Evolutionary conservation across 2,797 vertebrate species (phyloP), one percentile per base, ranked within the genome.

Genomic region (Brotula barbata): DNA sequence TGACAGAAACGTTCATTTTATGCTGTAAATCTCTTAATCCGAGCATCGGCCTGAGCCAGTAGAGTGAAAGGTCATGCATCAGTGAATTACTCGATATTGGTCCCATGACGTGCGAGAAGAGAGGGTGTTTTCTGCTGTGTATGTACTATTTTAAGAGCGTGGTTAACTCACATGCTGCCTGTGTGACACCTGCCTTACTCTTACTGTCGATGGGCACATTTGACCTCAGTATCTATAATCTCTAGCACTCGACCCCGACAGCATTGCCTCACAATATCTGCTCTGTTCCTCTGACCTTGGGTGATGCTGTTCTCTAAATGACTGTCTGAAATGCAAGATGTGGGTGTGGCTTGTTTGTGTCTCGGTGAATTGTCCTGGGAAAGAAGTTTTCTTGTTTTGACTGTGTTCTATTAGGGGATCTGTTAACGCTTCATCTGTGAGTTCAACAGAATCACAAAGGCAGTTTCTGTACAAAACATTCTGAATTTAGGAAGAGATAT

Each of bases 81-180:
- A 52, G 57, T 58, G 34, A 21, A 45, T 37, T 50, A 31, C 36
- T 15, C 0, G 44, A 64, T 58, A 61, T 71, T 45, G 6, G 61
- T 85, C 86, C 16, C 74, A 80, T 85, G 85, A 85, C 73, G 54
- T 0, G 0, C 51, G 43, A 42, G 39, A 54, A 33, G 36, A 52
- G 28, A 23, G 36, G 31, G 25, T 51, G 12, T 48, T 43, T 21
- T 53, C 19, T 47, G 28, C 33, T 6, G 8, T 33, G 31, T 10
- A 11, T 33, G 31, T 28, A 8, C 8, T 82, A 65, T 83, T 75
- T 80, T 58, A 60, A 73, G 64, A 63, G 1, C 5, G 72, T 16
- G 70, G 68, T 84, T 81, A 59, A 37, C 73, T 84, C 81, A 74
- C 84, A 77, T 63, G 59, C 71, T 25, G 46, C 15, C 55, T 40